phyloP scores from a whole-genome alignment of 2,888 invertebrate genomes.

The Sinodicranocentrus sp. region DNA sequence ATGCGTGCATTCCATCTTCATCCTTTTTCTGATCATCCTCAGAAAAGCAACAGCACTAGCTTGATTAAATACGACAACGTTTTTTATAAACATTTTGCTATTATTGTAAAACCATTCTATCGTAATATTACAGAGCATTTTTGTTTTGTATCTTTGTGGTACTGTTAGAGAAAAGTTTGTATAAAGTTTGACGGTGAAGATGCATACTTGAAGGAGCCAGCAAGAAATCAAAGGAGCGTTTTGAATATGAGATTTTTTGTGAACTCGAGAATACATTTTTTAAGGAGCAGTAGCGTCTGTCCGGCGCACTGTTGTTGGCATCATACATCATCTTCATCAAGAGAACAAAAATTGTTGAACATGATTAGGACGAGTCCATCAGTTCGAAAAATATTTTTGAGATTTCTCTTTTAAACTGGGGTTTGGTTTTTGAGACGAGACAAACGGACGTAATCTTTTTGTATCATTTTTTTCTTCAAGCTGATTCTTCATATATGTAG shows the following conservation, averaged over 20 bases:
- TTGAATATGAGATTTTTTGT: background rate
- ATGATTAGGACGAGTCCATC: too few relatives aligned
- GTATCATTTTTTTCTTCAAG: constrained; percentile 8
- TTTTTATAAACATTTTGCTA: constrained; percentile 12
- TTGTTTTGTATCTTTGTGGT: too few relatives aligned
- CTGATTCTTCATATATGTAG: background rate
- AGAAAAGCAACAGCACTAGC: background rate
- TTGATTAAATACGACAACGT: constrained; percentile 49
- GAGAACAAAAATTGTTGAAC: constrained; percentile 1
- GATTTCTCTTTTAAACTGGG: background rate
- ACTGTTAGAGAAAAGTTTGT: too few relatives aligned
- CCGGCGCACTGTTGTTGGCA: constrained; percentile 36
- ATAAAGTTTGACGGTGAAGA: too few relatives aligned
- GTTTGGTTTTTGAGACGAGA: constrained; percentile 11
- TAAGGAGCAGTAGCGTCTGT: constrained; percentile 47
- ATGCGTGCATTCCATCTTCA: constrained; percentile 30
- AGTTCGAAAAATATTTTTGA: constrained; percentile 6
- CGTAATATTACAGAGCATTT: too few relatives aligned
- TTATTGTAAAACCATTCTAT: too few relatives aligned
- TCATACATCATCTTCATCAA: constrained; percentile 56
- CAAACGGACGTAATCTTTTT: background rate
- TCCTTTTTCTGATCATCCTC: constrained; percentile 35
- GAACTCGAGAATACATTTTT: constrained; percentile 6
- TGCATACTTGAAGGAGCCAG: background rate
- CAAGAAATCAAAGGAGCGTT: background rate